Base-by-base conservation (phyloP, 2,113 vertebrate genomes). In the Ptilonorhynchus violaceus region DNA sequence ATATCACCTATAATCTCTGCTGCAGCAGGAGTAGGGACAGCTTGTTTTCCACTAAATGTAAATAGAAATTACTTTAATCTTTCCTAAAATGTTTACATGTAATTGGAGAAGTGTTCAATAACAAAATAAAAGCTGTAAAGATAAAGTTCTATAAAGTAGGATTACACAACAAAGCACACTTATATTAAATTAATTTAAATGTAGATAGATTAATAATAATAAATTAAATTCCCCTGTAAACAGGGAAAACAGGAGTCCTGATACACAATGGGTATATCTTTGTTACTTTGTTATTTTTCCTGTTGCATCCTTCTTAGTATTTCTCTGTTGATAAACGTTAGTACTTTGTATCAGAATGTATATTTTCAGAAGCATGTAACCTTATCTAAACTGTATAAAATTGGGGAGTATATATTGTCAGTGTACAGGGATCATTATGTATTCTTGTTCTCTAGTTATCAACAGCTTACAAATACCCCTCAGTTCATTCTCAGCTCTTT, bases 1-100 rank as follows among this genome's bases (percentile, higher is more conserved):
- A 80, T 98, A 98, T 97, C 97, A 96, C 87, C 92, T 97, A 77
- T 97, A 98, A 98, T 98, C 97, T 98, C 95, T 87, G 1, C 69
- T 89, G 37, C 47, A 47, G 88, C 89, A 79, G 79, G 60, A 96
- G 49, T 93, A 74, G 23, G 3, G 96, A 64, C 93, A 95, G 96
- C 52, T 94, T 97, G 89, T 93, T 97, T 97, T 93, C 92, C 50
- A 79, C 85, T 92, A 94, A 55, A 50, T 93, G 75, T 91, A 97
- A 97, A 98, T 82, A 97, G 92, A 96, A 98, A 96, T 96, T 89
- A 95, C 47, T 96, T 55, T 82, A 97, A 97, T 97, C 92, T 97
- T 92, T 87, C 78, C 93, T 97, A 96, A 97, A 96, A 95, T 97
- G 96, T 97, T 97, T 97, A 67, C 91, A 15, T 98, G 70, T 94